Evolutionary conservation across 2,888 invertebrate species (phyloP), one percentile per base, ranked within the genome.

Genomic region (Mesoligia furuncula): DNA sequence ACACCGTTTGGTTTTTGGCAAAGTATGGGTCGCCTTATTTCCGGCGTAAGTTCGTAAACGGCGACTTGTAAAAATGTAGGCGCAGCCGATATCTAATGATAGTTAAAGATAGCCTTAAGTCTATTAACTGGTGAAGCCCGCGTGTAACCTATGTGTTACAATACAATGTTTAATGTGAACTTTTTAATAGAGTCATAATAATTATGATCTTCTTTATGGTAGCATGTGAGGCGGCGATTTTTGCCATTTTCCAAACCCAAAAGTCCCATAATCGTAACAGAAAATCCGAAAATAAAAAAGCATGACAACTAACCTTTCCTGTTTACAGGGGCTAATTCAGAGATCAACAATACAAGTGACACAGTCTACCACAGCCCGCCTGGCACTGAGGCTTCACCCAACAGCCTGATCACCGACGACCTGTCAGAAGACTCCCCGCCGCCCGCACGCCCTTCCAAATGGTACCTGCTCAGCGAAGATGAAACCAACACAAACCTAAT

Each of bases 381-480:
- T 2, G 79, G 64, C 42, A 87, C 85, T 20, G 89, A 90, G 45
- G 68, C 71, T 11, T 90, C 91, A 3, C 87, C 89, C 48, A 91
- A 87, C 66, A 95, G 96, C 85, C 89, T 96, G 1, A 87, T 96
- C 31, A 96, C 96, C 2, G 96, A 96, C 67, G 96, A 96, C 73
- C 86, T 96, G 1, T 95, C 96, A 0, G 91, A 93, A 48, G 93
- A 93, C 13, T 57, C 75, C 0, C 85, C 87, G 2, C 69, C 79
- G 27, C 54, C 65, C 9, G 9, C 20, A 0, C 77, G 72, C 3
- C 79, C 84, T 0, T 84, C 91, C 0, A 93, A 93, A 75, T 96
- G 96, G 96, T 94, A 93, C 79, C 90, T 96, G 1, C 80, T 95
- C 0, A 94, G 94, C 45, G 96, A 96, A 71, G 96, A 96, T n/a